Conservation (phyloP, 2,888 invertebrate genomes). For the Emmelina monodactyla region DNA sequence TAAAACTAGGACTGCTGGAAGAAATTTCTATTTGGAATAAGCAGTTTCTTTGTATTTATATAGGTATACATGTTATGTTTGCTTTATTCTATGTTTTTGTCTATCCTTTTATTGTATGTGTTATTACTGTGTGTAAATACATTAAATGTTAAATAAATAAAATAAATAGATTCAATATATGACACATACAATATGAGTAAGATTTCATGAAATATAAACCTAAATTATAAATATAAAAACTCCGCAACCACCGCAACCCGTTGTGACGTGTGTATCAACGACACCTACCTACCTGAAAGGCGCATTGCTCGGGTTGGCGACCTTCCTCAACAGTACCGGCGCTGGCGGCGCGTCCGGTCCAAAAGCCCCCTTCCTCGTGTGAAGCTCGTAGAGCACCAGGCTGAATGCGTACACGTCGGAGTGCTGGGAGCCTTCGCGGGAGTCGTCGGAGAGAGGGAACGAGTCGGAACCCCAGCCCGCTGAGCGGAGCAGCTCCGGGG, state of each 20-base stretch:
- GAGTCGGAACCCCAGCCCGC: constrained; percentile 46
- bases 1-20: too few species aligned
- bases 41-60: too few species aligned
- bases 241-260: background rate
- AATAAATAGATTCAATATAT: too few species aligned
- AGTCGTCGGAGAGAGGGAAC: constrained; percentile 29
- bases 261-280: constrained; percentile 9
- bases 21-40: too few species aligned
- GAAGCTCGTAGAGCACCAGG: constrained; percentile 87
- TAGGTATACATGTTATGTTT: too few species aligned
- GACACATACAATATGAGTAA: too few species aligned
- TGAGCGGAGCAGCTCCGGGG: constrained; percentile 78
- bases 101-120: too few species aligned
- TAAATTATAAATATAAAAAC: too few species aligned
- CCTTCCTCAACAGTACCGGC: constrained; percentile 68
- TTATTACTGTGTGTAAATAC: too few species aligned
- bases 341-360: constrained; percentile 74
- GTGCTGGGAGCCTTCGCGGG: constrained; percentile 70
- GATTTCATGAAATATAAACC: too few species aligned
- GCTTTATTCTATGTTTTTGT: too few species aligned
- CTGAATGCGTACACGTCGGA: constrained; percentile 89
- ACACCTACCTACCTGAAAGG: constrained; percentile 69
- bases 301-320: constrained; percentile 60
- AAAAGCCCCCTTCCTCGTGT: constrained; percentile 86
- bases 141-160: too few species aligned